Conservation (phyloP, 64 coral and sea anemone genomes). For the Montipora foliosa region DNA sequence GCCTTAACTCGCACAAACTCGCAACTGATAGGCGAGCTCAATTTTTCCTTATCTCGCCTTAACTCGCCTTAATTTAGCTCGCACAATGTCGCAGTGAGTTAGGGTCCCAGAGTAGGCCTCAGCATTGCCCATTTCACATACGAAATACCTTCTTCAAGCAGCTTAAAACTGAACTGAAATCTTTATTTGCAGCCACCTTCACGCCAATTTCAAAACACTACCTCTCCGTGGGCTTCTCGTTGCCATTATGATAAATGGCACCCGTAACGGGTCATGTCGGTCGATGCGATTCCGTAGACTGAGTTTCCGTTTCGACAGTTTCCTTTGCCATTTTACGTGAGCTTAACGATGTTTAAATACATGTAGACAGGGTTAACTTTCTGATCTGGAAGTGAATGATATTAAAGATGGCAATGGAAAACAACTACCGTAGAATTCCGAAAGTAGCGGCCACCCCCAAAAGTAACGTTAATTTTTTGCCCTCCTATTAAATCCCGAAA, state of each 20-base stretch:
- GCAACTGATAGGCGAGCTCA: no score
- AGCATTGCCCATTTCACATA: neutral
- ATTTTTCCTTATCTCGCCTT: no score
- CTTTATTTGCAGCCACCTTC: neutral
- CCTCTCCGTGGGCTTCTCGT: constrained; percentile 40
- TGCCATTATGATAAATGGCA: constrained; percentile 39
- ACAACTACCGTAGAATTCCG: neutral
- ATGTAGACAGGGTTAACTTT: constrained; percentile 25
- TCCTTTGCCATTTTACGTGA: constrained; percentile 7
- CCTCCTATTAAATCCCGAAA: no score
- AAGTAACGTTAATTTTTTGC: no score
- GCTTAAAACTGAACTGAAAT: neutral
- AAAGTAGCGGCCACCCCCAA: no score
- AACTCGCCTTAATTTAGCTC: no score
- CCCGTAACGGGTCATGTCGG: neutral
- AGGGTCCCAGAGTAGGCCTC: neutral
- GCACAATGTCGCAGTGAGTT: no score
- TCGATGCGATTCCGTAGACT: constrained; percentile 12
- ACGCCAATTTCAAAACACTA: constrained; percentile 14
- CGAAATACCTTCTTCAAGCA: neutral
- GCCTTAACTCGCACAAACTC: no score
- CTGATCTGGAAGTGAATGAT: constrained; percentile 13
- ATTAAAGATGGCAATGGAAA: constrained; percentile 21
- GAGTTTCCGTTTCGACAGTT: constrained; percentile 13
- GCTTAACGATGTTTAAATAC: neutral